These are phyloP conservation scores for Pherbina coryleti DNA, from an alignment of 2,888 invertebrate species.

Conservation along the genomic window DNA sequence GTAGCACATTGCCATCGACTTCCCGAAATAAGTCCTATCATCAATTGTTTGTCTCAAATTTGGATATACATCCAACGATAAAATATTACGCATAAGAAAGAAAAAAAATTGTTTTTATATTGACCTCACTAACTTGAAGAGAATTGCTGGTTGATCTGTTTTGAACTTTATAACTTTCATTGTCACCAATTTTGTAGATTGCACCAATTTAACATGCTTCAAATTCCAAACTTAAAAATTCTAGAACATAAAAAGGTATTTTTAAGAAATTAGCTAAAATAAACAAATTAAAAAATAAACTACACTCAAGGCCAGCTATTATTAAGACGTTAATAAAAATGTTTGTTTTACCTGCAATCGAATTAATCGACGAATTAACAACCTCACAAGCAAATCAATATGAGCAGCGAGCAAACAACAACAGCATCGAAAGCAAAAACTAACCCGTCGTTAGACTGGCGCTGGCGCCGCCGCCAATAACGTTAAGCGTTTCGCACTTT, in stretches of 20 bases:
- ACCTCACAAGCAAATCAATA: slow-evolving; percentile 25
- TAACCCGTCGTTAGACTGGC: neutral
- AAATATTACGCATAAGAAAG: too few species aligned
- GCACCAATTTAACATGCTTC: neutral
- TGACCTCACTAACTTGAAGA: too few species aligned
- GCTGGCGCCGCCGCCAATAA: neutral
- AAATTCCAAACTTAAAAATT: neutral
- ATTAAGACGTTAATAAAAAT: slow-evolving; percentile 1
- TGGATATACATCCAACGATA: too few species aligned
- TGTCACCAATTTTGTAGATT: too few species aligned
- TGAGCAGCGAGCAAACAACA: neutral
- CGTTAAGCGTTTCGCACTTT: slow-evolving; percentile 5
- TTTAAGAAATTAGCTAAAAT: neutral
- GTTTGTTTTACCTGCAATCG: neutral
- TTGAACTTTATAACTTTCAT: too few species aligned
- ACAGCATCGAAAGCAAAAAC: neutral
- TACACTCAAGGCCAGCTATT: neutral
- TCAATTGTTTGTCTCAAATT: too few species aligned
- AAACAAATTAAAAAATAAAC: neutral
- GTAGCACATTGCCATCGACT: too few species aligned
- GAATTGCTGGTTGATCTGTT: too few species aligned
- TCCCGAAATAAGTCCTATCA: too few species aligned
- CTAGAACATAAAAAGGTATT: neutral
- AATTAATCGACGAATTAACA: slow-evolving; percentile 29
- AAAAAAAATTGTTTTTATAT: too few species aligned